Percentiles rank a stretch among this genome's conserved stretches.
Conservation (phyloP, 2,888 invertebrate species). For the Cheilosia grossa region DNA sequence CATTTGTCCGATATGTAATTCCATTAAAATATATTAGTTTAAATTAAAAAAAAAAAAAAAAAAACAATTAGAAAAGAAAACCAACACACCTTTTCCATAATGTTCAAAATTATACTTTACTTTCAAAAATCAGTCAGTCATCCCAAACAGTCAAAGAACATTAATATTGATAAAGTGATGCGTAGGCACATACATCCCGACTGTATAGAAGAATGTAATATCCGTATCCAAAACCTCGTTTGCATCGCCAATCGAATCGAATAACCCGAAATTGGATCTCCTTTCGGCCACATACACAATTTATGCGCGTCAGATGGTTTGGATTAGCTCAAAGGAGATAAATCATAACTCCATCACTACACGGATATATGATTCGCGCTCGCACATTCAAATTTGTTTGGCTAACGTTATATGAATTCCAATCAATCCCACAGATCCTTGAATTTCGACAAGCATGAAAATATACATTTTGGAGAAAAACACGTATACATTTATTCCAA, state of each 20-base stretch:
- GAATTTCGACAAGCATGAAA: neutral
- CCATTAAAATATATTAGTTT: no score
- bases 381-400: slow-evolving; percentile 23
- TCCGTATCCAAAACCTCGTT: neutral
- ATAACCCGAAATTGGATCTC: slow-evolving; percentile 21
- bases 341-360: neutral
- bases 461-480: neutral
- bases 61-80: no score
- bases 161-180: slow-evolving; percentile 8
- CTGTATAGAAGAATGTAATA: slow-evolving; percentile 1
- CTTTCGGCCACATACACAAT: neutral
- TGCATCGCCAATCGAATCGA: slow-evolving; percentile 2
- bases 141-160: neutral
- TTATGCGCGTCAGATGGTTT: slow-evolving; percentile 23
- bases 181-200: neutral
- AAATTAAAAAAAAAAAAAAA: no score
- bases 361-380: neutral
- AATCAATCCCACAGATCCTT: slow-evolving; percentile 3
- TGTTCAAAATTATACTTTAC: no score
- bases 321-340: slow-evolving; percentile 16
- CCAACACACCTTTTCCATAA: no score
- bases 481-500: neutral
- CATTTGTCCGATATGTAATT: no score
- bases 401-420: slow-evolving; percentile 10
- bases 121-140: neutral